Evolutionary conservation across 2,888 invertebrate genomes (phyloP).

Genomic region (Sisyra nigra): DNA sequence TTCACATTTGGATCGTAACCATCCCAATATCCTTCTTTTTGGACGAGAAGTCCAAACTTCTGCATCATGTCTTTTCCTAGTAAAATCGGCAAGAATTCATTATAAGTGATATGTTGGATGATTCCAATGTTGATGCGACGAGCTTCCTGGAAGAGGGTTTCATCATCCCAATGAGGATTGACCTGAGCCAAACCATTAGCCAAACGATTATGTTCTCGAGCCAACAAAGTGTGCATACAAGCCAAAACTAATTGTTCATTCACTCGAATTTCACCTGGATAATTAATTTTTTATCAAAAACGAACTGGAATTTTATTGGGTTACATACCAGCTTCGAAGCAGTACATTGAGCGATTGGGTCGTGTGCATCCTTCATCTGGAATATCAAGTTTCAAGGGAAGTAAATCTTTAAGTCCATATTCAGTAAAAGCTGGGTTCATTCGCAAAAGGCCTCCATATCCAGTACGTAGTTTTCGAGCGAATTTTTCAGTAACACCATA

Average conservation of each 20-base stretch:
- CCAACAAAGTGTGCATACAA: constrained; percentile 83
- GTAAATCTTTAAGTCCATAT: constrained; percentile 71
- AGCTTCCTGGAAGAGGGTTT: constrained; percentile 77
- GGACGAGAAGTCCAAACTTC: constrained; percentile 69
- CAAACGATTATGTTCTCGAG: constrained; percentile 78
- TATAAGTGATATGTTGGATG: constrained; percentile 80
- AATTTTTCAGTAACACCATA: constrained; percentile 76
- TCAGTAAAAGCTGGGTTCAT: constrained; percentile 83
- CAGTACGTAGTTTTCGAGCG: constrained; percentile 64
- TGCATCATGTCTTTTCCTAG: constrained; percentile 84
- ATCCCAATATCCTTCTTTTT: constrained; percentile 70
- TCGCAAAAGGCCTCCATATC: constrained; percentile 64
- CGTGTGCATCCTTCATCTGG: constrained; percentile 88
- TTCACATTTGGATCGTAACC: constrained; percentile 73
- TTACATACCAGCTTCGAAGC: constrained; percentile 72
- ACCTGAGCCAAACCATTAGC: constrained; percentile 59
- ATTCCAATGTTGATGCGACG: constrained; percentile 71
- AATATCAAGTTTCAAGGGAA: constrained; percentile 75
- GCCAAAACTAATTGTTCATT: constrained; percentile 82
- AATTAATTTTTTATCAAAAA: constrained; percentile 7
- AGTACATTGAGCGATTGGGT: constrained; percentile 77
- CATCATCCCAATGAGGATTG: constrained; percentile 90
- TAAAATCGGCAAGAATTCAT: constrained; percentile 77
- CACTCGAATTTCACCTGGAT: constrained; percentile 72
- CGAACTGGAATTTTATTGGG: background rate